Evolutionary conservation across 2,797 vertebrate genomes (phyloP).

Genomic region (Eospalax fontanierii): DNA sequence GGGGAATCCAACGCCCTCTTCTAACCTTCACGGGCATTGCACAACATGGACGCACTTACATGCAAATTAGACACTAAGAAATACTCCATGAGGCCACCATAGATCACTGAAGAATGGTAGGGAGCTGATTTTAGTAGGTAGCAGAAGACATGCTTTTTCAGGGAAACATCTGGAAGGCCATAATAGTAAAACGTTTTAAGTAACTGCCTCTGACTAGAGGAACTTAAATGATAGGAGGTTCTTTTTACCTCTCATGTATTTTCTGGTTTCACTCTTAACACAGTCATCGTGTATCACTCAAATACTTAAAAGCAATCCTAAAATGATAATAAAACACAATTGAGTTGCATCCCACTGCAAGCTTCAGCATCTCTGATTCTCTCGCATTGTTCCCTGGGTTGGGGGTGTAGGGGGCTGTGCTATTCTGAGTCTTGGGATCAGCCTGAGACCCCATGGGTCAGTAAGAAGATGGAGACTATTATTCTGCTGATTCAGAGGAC

Average conservation of each 20-base stretch:
- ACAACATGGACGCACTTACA: no score
- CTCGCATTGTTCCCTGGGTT: background rate
- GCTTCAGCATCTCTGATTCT: background rate
- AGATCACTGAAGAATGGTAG: background rate
- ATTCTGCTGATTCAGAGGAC: background rate
- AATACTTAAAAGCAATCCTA: background rate
- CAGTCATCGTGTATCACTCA: background rate
- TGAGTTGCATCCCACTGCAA: background rate
- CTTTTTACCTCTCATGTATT: background rate
- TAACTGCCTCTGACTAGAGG: background rate
- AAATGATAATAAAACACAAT: background rate
- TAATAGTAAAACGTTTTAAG: background rate
- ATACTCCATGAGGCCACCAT: background rate
- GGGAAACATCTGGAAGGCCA: background rate
- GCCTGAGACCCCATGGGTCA: background rate
- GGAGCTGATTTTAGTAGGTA: background rate
- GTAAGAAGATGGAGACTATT: background rate
- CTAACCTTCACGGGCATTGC: no score
- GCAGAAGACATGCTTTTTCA: background rate
- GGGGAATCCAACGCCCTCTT: no score
- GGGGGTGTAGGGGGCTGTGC: no score
- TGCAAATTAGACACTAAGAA: background rate
- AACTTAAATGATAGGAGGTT: background rate
- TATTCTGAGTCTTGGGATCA: background rate
- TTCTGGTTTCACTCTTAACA: background rate